These are phyloP conservation scores for Dryobates pubescens DNA, from an alignment of 2,797 vertebrate genomes.

Conservation along the genomic window DNA sequence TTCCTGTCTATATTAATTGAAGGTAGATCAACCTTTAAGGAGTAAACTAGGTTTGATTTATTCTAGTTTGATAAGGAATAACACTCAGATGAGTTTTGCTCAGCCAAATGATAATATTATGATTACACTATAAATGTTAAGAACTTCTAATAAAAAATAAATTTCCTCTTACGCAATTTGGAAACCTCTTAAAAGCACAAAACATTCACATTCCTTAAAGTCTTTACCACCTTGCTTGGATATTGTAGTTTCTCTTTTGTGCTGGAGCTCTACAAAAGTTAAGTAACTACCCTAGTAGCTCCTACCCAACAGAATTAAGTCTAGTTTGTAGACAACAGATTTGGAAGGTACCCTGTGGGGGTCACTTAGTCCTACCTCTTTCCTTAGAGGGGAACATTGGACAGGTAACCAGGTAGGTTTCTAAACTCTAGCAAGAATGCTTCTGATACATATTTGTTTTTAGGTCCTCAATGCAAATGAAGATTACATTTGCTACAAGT, in stretches of 20 bases:
- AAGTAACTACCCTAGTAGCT: background rate
- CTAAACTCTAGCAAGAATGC: background rate
- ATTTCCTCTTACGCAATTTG: background rate
- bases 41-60: background rate
- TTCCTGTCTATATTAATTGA: constrained; percentile 16
- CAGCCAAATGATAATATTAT: background rate
- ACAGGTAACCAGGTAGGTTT: background rate
- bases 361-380: background rate
- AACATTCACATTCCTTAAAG: background rate
- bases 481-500: background rate
- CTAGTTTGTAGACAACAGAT: background rate
- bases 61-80: constrained; percentile 19
- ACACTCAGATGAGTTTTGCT: background rate
- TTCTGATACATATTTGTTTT: background rate
- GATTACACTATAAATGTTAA: background rate
- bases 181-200: background rate
- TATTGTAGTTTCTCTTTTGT: background rate
- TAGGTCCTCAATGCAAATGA: background rate
- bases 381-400: background rate
- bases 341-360: background rate
- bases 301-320: background rate
- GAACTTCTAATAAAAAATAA: background rate
- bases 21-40: constrained; percentile 19
- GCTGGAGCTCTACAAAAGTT: background rate
- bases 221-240: background rate